Percentiles rank a stretch among this genome's conserved stretches.
These are phyloP conservation scores for Platichthys stellatus DNA, from an alignment of 2,113 vertebrate species.

Conservation along the genomic window DNA sequence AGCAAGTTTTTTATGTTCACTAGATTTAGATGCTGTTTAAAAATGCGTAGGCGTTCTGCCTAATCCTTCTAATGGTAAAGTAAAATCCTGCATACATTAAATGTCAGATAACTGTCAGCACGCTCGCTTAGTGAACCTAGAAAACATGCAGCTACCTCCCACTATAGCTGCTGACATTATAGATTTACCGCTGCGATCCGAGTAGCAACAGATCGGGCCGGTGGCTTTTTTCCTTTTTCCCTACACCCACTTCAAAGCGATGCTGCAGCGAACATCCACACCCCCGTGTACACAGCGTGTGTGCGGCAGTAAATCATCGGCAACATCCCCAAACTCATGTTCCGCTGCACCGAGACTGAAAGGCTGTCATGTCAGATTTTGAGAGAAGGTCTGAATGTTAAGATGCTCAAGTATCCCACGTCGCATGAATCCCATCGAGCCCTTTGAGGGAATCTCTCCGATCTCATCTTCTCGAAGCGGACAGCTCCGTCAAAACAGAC, in stretches of 20 bases:
- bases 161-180: conserved; percentile 17
- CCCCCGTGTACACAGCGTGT: conserved; percentile 23
- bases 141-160: conserved; percentile 10
- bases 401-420: not conserved
- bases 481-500: conserved; percentile 17
- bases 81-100: not conserved
- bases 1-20: not conserved
- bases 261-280: conserved; percentile 22
- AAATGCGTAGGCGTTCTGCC: not conserved
- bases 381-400: conserved; percentile 5
- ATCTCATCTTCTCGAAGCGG: conserved; percentile 29
- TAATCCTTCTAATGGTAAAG: not conserved
- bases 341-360: conserved; percentile 4
- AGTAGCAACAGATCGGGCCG: conserved; percentile 14
- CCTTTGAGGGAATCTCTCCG: conserved; percentile 16
- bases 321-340: conserved; percentile 33
- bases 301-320: conserved; percentile 36
- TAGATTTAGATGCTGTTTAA: too few species aligned
- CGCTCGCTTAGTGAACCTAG: not conserved
- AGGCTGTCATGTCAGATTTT: conserved; percentile 36
- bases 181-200: conserved; percentile 40
- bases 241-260: conserved; percentile 16
- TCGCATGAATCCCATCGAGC: conserved; percentile 8
- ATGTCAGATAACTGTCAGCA: conserved; percentile 11
- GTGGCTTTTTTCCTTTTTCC: conserved; percentile 22